Conservation (phyloP, 2,113 vertebrate species). For the Ceyx margarethae region DNA sequence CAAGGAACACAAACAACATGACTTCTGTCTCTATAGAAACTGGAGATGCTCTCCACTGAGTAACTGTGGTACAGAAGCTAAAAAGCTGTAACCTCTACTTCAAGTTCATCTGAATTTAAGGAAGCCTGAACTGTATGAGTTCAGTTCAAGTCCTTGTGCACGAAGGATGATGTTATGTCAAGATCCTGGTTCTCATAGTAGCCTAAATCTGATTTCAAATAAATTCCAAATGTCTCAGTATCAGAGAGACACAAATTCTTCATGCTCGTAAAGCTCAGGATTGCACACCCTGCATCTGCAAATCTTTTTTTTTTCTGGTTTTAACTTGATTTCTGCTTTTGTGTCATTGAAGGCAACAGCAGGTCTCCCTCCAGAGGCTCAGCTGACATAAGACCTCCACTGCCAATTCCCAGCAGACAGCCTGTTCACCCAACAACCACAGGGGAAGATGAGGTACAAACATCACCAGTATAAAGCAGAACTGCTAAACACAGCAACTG, state of each 20-base stretch:
- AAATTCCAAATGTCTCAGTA: background rate
- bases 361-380: slow-evolving; percentile 63
- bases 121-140: background rate
- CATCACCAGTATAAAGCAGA: background rate
- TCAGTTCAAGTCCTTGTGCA: background rate
- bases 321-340: background rate
- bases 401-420: slow-evolving; percentile 67
- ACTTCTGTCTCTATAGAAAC: background rate
- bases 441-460: slow-evolving; percentile 62
- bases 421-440: background rate
- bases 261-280: background rate
- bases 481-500: background rate
- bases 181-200: background rate
- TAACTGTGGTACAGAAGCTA: background rate
- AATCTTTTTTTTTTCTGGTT: background rate
- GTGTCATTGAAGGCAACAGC: slow-evolving; percentile 30
- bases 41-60: background rate
- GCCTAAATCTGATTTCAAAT: background rate
- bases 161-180: background rate
- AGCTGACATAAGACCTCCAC: slow-evolving; percentile 58
- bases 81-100: background rate
- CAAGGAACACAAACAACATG: background rate
- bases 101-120: background rate
- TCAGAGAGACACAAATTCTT: background rate
- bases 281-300: background rate